These are phyloP conservation scores for Pseudeuparius sepicola DNA, from an alignment of 2,888 invertebrate species.

Conservation along the genomic window DNA sequence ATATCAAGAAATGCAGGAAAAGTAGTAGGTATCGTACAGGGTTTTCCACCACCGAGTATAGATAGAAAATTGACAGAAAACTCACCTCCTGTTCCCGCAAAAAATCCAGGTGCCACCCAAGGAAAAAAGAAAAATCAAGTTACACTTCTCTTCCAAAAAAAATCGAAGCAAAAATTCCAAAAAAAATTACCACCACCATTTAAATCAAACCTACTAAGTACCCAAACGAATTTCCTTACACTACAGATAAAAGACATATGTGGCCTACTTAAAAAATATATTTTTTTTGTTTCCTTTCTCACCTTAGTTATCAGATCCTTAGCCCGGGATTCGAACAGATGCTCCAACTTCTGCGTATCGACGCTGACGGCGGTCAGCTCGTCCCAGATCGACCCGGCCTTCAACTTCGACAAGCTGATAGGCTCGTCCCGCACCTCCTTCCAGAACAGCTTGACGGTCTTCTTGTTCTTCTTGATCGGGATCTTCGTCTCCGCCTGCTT, in stretches of 20 bases:
- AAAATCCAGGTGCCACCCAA: constrained; percentile 34
- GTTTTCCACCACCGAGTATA: constrained; percentile 32
- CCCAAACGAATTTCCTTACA: no score
- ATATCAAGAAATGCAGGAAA: no score
- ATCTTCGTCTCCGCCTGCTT: constrained; percentile 37
- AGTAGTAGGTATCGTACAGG: no score
- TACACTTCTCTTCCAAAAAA: no score
- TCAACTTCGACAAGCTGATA: constrained; percentile 47
- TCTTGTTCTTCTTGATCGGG: constrained; percentile 76
- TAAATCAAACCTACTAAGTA: no score
- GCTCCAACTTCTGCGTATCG: constrained; percentile 88
- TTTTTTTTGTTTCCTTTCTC: no score
- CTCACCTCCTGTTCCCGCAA: constrained; percentile 40
- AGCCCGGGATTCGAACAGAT: constrained; percentile 92
- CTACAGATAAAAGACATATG: no score
- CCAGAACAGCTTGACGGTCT: constrained; percentile 98
- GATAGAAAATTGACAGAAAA: constrained; percentile 30
- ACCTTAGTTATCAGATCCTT: constrained; percentile 94
- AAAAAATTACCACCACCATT: no score
- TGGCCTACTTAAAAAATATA: no score
- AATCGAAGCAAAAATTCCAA: no score
- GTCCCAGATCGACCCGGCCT: constrained; percentile 78
- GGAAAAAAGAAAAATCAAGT: constrained; percentile 31
- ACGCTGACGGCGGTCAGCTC: constrained; percentile 74
- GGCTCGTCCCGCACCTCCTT: constrained; percentile 82